Conservation (phyloP, 2,888 invertebrate species). For the Branchipolynoe longqiensis region DNA sequence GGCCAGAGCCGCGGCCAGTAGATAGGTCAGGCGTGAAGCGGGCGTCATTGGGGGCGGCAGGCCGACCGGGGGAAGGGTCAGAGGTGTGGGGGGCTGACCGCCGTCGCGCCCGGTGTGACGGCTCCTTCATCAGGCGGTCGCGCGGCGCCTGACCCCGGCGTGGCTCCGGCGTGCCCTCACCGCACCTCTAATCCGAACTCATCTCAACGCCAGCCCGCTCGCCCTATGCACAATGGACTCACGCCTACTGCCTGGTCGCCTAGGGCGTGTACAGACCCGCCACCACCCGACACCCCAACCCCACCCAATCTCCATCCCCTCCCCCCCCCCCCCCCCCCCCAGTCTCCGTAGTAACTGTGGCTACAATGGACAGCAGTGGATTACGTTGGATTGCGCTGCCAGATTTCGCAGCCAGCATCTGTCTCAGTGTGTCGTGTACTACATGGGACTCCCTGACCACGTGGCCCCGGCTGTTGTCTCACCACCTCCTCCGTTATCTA, state of each 20-base stretch:
- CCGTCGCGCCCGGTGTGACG: background rate
- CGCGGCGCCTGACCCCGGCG: background rate
- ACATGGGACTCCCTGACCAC: too few relatives aligned
- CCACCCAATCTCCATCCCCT: background rate
- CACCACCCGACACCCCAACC: background rate
- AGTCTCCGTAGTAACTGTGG: too few relatives aligned
- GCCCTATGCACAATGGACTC: background rate
- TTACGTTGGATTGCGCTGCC: too few relatives aligned
- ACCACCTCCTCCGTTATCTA: too few relatives aligned
- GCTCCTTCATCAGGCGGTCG: background rate
- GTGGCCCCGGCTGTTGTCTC: too few relatives aligned
- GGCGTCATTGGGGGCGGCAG: too few relatives aligned
- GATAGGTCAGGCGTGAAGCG: too few relatives aligned
- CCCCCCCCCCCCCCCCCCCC: background rate
- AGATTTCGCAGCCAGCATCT: too few relatives aligned
- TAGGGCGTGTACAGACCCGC: background rate
- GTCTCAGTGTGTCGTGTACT: too few relatives aligned
- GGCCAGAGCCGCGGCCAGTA: background rate
- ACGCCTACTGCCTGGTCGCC: background rate
- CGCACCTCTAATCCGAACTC: slow-evolving; percentile 18
- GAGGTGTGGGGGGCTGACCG: background rate
- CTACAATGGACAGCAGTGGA: too few relatives aligned
- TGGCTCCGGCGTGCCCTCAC: background rate
- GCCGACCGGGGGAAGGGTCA: background rate
- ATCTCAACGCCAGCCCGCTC: background rate